phyloP scores from a whole-genome alignment of 2,797 vertebrate genomes.

The Adrianichthys oophorus region DNA sequence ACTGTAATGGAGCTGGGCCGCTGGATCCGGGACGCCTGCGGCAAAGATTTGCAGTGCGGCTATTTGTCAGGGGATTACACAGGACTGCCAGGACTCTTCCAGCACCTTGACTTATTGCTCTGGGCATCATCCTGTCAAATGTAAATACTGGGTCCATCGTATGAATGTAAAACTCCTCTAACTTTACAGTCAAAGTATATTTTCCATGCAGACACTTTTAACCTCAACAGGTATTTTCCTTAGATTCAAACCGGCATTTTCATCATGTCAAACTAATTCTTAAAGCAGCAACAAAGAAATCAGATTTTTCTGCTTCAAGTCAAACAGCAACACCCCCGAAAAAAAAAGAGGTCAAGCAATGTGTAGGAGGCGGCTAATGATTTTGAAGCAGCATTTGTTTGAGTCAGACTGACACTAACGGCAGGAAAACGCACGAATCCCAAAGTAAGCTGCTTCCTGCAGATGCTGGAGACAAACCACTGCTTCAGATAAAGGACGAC shows the following conservation, averaged over 20 bases:
- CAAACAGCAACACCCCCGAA: no score
- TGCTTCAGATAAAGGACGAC: constrained; percentile 74
- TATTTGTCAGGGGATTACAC: constrained; percentile 67
- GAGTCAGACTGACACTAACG: constrained; percentile 65
- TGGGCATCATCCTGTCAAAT: constrained; percentile 43
- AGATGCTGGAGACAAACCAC: constrained; percentile 77
- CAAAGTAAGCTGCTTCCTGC: constrained; percentile 72
- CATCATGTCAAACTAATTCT: constrained; percentile 22
- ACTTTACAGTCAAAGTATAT: constrained; percentile 9
- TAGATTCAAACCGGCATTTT: constrained; percentile 26
- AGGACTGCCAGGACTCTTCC: constrained; percentile 57
- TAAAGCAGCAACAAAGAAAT: constrained; percentile 12
- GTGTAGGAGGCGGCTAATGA: constrained; percentile 59
- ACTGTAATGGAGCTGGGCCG: constrained; percentile 61
- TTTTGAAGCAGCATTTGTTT: constrained; percentile 64
- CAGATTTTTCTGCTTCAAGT: no score
- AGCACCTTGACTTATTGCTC: constrained; percentile 42
- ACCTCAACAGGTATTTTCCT: no score
- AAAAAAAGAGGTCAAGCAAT: constrained; percentile 21
- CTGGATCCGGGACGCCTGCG: constrained; percentile 48
- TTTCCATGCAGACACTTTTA: no score
- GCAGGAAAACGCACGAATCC: constrained; percentile 54
- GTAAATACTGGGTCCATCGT: constrained; percentile 19
- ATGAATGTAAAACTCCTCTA: neutral
- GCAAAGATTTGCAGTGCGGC: constrained; percentile 49